phyloP scores from a whole-genome alignment of 2,113 vertebrate genomes.

The Phyllostomus hastatus region DNA sequence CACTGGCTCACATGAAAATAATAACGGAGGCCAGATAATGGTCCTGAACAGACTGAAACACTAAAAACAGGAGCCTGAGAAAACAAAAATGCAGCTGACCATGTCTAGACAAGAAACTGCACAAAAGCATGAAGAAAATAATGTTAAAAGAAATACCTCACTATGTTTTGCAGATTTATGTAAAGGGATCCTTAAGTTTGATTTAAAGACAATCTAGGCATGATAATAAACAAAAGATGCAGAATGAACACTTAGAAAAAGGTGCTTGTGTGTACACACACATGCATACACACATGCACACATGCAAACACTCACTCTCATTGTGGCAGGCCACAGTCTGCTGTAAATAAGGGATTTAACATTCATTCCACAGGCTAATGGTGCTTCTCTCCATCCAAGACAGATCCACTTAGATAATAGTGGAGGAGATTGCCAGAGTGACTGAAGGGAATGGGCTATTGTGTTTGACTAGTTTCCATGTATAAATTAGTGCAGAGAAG shows the following conservation, averaged over 20 bases:
- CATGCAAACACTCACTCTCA: neutral
- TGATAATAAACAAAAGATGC: conserved; percentile 37
- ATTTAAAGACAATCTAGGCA: conserved; percentile 34
- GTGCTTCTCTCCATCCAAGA: conserved; percentile 74
- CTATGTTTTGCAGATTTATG: neutral
- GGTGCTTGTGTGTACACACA: neutral
- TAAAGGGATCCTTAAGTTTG: neutral
- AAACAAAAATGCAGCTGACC: conserved; percentile 32
- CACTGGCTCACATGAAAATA: conserved; percentile 10
- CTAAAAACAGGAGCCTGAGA: neutral
- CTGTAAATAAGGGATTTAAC: conserved; percentile 77
- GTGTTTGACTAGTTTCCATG: conserved; percentile 81
- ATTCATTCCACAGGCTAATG: conserved; percentile 78
- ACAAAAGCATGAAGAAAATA: conserved; percentile 39
- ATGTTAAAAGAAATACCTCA: neutral
- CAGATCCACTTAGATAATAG: conserved; percentile 75
- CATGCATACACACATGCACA: neutral
- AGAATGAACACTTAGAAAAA: conserved; percentile 27
- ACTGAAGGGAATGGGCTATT: conserved; percentile 76
- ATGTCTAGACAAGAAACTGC: conserved; percentile 24
- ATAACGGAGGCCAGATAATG: neutral
- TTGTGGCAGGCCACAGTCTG: conserved; percentile 46
- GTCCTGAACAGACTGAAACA: neutral
- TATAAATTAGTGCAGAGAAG: conserved; percentile 76
- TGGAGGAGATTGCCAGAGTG: conserved; percentile 66